Evolutionary conservation across 2,797 vertebrate species (phyloP).

Genomic region (Babyrousa celebensis): DNA sequence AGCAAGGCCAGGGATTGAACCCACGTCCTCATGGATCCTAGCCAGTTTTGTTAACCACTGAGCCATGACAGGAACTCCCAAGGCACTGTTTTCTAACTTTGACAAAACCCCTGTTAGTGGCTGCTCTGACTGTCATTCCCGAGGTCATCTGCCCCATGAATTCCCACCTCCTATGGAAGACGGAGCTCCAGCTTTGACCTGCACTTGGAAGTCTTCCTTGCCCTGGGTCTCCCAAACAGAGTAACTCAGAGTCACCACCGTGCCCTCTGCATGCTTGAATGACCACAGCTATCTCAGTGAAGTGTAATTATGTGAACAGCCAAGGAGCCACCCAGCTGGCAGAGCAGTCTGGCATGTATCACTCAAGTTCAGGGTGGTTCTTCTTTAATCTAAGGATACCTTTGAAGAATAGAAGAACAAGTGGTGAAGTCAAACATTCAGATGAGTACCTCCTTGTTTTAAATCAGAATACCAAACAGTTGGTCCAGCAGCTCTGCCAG

Average conservation of each 20-base stretch:
- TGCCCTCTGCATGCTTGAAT: neutral
- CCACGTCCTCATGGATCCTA: too few relatives aligned
- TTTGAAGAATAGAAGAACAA: constrained; percentile 62
- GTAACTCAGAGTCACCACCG: neutral
- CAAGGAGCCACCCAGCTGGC: neutral
- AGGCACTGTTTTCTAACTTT: neutral
- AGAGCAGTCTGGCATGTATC: neutral
- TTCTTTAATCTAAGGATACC: constrained; percentile 45
- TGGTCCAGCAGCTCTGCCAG: neutral
- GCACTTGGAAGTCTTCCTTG: neutral
- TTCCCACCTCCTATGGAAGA: neutral
- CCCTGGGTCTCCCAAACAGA: neutral
- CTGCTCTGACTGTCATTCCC: neutral
- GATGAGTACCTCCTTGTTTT: neutral
- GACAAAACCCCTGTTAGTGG: neutral
- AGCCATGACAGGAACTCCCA: too few relatives aligned
- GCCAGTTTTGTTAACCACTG: too few relatives aligned
- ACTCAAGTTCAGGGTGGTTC: neutral
- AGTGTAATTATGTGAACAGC: constrained; percentile 43
- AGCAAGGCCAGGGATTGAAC: too few relatives aligned
- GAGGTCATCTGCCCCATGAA: neutral
- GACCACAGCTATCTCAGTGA: neutral
- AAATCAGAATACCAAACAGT: neutral
- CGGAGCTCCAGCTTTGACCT: neutral
- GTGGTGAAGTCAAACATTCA: neutral